Conservation (phyloP, 2,113 vertebrate genomes). For the Pomatostomus ruficeps region DNA sequence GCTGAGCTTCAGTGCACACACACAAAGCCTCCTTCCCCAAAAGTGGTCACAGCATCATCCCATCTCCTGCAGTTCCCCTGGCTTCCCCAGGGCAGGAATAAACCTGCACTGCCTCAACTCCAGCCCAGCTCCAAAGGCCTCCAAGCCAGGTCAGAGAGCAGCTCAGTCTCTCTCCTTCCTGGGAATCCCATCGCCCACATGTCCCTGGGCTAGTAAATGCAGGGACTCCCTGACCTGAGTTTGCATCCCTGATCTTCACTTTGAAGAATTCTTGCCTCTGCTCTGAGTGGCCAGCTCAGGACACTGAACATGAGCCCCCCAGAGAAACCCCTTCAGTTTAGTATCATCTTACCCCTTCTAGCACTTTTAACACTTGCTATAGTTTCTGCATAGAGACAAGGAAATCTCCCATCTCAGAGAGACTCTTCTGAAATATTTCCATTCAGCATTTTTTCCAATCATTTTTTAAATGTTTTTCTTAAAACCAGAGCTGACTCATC, state of each 20-base stretch:
- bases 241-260: neutral
- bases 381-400: neutral
- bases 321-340: neutral
- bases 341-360: neutral
- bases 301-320: neutral
- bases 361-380: neutral
- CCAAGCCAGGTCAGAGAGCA: neutral
- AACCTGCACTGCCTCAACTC: neutral
- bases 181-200: neutral
- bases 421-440: conserved; percentile 58
- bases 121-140: neutral
- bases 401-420: neutral
- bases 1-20: neutral
- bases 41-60: neutral
- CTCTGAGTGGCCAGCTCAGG: neutral
- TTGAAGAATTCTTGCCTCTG: neutral
- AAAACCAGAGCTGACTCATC: conserved; percentile 67
- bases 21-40: neutral
- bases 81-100: neutral
- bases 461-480: conserved; percentile 19
- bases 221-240: neutral
- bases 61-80: neutral
- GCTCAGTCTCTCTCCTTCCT: neutral
- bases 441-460: conserved; percentile 69
- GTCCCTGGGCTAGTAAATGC: neutral